Base-by-base conservation (phyloP, 30 jellyfish, hydroid and myxozoan genomes). In the Turritopsis rubra region DNA sequence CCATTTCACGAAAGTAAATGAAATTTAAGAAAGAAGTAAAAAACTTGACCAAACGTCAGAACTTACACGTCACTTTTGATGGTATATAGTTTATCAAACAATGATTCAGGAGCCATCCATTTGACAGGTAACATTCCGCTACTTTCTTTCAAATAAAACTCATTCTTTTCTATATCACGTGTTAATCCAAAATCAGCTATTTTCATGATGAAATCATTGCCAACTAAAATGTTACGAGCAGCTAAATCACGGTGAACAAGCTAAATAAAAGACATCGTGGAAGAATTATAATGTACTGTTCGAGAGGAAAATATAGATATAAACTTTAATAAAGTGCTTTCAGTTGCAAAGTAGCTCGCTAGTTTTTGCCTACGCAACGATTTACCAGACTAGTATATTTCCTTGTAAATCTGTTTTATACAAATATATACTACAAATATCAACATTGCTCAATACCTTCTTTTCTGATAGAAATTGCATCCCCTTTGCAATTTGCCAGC, bases 91-190 rank as follows among this genome's bases (percentile, higher is more conserved):
- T 89, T 86, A 77, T 94, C 99, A 68, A 85, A 86, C 80, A 94
- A 71, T 18, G 99, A 86, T 76, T 94, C 99, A 13, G 95, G 96
- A 1, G 99, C 95, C 99, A 94, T 94, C 99, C 99, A 94, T 84
- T 94, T 94, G 79, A 89, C 96, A 21, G 99, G 99, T 77, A 94
- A 76, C 87, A 94, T 89, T 7, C 99, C 97, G 75, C 94, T 83
- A 7, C 97, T 88, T 65, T 89, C 80, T 79, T 93, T 93, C 89
- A 88, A 71, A 86, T 93, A 93, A 60, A 85, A 79, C 23, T 88
- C 97, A 52, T 81, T 92, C 54, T 78, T 72, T 79, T 88, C 85
- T 1, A 93, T 86, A 66, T 93, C 99, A 41, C 99, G 95, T 3
- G 99, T 96, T 22, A 93, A 71, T 16, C 99, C 99, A 71, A 93